These are phyloP conservation scores for Rhizomys pruinosus DNA, from an alignment of 2,113 vertebrate genomes.

Conservation along the genomic window DNA sequence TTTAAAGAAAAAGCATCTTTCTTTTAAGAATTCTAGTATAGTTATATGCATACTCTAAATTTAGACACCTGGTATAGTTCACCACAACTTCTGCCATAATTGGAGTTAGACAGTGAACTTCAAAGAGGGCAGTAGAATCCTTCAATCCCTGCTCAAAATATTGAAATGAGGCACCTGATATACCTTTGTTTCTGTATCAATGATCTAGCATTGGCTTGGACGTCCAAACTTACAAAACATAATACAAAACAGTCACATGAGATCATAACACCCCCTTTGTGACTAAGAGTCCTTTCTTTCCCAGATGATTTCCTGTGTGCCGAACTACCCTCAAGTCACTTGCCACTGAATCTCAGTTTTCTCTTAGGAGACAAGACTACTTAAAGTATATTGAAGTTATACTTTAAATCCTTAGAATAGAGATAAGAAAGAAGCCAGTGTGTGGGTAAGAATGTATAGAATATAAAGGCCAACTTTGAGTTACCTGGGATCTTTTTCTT, in stretches of 20 bases:
- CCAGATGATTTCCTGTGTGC: not conserved
- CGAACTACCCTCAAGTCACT: not conserved
- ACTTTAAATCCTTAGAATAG: not conserved
- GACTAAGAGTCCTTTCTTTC: not conserved
- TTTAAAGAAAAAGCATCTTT: conserved; percentile 60
- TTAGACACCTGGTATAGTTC: conserved; percentile 56
- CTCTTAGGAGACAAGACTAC: not conserved
- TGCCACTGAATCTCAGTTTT: not conserved
- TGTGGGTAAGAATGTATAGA: not conserved
- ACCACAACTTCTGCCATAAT: conserved; percentile 9
- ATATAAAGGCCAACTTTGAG: not conserved
- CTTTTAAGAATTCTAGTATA: conserved; percentile 41
- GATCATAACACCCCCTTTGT: not conserved
- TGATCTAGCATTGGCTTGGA: not conserved
- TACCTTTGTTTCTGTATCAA: conserved; percentile 5
- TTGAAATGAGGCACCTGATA: not conserved
- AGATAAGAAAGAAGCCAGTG: not conserved
- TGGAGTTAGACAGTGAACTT: not conserved
- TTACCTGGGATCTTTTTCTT: not conserved
- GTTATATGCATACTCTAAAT: conserved; percentile 43
- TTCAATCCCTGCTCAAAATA: not conserved
- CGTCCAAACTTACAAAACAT: not conserved
- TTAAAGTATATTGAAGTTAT: not conserved
- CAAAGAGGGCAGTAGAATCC: not conserved
- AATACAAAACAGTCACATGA: not conserved